phyloP scores from a whole-genome alignment of 2,113 vertebrate genomes.

The Genyomyrus donnyi region DNA sequence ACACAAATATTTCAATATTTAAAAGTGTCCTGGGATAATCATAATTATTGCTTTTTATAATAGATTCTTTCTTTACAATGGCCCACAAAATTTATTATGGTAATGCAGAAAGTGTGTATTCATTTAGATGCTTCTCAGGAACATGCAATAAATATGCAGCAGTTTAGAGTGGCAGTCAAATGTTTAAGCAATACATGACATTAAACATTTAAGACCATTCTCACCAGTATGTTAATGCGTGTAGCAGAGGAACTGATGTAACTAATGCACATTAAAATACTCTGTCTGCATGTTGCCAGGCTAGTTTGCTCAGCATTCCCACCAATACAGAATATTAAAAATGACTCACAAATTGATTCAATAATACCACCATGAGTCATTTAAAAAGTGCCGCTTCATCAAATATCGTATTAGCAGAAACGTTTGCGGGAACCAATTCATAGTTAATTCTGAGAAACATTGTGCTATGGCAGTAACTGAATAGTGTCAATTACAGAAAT shows the following conservation, averaged over 20 bases:
- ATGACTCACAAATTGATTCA: slow-evolving; percentile 3
- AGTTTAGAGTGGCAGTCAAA: background rate
- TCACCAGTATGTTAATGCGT: background rate
- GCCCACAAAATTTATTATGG: background rate
- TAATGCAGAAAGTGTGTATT: background rate
- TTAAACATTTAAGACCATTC: slow-evolving; percentile 6
- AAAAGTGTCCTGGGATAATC: background rate
- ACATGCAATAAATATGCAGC: background rate
- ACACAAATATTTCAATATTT: background rate
- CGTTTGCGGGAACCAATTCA: background rate
- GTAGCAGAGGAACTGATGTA: background rate
- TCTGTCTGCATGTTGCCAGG: background rate
- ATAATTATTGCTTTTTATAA: background rate
- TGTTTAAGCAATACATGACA: slow-evolving; percentile 1
- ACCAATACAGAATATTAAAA: background rate
- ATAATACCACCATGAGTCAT: background rate
- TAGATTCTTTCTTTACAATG: background rate
- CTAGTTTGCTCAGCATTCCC: background rate
- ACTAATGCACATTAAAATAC: background rate
- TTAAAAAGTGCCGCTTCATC: background rate
- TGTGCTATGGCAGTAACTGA: background rate
- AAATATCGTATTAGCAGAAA: slow-evolving; percentile 1
- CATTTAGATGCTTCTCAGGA: background rate
- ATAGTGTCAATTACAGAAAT: background rate
- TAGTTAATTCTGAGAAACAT: slow-evolving; percentile 3